Conservation (phyloP, 2,888 invertebrate species). For the Tipula lateralis region DNA sequence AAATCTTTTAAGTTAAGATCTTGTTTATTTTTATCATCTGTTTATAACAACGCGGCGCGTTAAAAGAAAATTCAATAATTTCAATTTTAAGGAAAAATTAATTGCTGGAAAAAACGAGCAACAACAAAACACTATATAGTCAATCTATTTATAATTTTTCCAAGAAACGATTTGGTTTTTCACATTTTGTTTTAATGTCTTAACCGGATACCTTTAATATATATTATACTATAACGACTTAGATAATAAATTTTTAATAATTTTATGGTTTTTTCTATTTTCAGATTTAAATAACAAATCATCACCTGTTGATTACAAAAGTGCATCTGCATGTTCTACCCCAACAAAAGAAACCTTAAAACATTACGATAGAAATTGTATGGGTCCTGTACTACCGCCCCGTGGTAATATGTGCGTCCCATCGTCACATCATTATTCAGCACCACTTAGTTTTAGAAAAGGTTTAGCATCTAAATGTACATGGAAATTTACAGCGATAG, state of each 20-base stretch:
- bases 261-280: conserved; percentile 42
- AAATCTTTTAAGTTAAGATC: background rate
- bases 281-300: conserved; percentile 81
- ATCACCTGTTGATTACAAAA: conserved; percentile 83
- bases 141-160: background rate
- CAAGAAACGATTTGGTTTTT: background rate
- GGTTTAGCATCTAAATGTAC: conserved; percentile 80
- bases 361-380: conserved; percentile 58
- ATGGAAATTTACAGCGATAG: conserved; percentile 88
- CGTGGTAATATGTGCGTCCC: conserved; percentile 54
- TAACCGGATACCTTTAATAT: background rate
- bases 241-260: background rate
- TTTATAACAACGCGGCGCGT: background rate
- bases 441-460: conserved; percentile 82
- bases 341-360: conserved; percentile 68
- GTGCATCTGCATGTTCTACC: conserved; percentile 79
- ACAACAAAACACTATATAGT: too few species aligned
- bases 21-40: background rate
- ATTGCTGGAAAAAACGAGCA: background rate
- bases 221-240: background rate
- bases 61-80: background rate
- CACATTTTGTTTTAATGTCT: background rate
- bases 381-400: conserved; percentile 71
- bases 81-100: background rate
- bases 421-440: conserved; percentile 69